These are phyloP conservation scores for Tuta absoluta DNA, from an alignment of 2,888 invertebrate species.

Conservation along the genomic window DNA sequence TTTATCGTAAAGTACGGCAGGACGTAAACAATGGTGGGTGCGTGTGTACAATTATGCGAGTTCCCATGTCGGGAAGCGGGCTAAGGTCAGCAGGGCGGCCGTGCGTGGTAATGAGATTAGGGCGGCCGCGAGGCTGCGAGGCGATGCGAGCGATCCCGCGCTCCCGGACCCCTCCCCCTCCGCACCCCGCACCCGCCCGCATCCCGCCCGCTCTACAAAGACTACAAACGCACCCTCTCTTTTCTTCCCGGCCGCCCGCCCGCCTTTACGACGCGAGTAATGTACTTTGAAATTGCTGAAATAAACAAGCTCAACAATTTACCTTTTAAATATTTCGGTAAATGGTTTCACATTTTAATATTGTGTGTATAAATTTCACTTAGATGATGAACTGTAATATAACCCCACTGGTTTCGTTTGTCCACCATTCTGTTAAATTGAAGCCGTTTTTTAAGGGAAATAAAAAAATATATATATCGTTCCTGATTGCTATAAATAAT, in stretches of 20 bases:
- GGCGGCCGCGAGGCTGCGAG: constrained; percentile 47
- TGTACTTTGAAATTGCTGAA: constrained; percentile 20
- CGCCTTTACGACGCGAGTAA: constrained; percentile 42
- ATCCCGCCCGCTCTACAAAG: constrained; percentile 25
- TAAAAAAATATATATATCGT: neutral
- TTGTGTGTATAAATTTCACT: neutral
- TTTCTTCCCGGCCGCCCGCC: constrained; percentile 45
- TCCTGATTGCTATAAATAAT: neutral
- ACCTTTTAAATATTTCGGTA: constrained; percentile 15
- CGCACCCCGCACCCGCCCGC: constrained; percentile 27
- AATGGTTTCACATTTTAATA: constrained; percentile 8
- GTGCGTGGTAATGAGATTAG: constrained; percentile 64
- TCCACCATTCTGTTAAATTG: neutral
- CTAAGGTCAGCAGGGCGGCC: constrained; percentile 58
- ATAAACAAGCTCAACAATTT: constrained; percentile 25
- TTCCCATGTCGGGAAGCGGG: constrained; percentile 53
- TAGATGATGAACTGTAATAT: neutral
- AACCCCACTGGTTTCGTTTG: neutral
- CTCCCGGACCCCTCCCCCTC: constrained; percentile 37
- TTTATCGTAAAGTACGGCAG: constrained; percentile 15
- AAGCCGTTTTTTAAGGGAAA: neutral
- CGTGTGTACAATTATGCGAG: constrained; percentile 43
- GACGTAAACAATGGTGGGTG: constrained; percentile 31
- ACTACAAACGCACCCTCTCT: constrained; percentile 40
- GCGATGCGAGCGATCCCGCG: constrained; percentile 43